These are phyloP conservation scores for Ectobius pallidus DNA, from an alignment of 2,888 invertebrate genomes.

Conservation along the genomic window DNA sequence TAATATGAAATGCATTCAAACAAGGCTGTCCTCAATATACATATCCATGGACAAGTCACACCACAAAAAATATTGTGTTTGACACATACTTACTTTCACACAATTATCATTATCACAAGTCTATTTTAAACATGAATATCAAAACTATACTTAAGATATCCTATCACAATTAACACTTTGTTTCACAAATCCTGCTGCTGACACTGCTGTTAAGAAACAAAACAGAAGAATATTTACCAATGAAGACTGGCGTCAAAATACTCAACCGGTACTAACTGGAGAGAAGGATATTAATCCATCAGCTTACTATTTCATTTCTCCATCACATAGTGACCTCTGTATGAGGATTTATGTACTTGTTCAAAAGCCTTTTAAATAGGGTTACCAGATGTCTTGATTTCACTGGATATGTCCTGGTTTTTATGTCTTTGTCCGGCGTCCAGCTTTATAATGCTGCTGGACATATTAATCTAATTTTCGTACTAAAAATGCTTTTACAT, in stretches of 20 bases:
- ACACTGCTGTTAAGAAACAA: not conserved
- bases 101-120: not conserved
- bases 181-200: not conserved
- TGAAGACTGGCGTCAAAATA: not conserved
- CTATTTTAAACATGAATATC: slow-evolving; percentile 8
- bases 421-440: too few relatives aligned
- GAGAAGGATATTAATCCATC: not conserved
- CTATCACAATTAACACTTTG: not conserved
- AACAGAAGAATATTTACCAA: not conserved
- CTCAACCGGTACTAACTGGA: not conserved
- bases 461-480: too few relatives aligned
- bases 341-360: not conserved
- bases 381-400: too few relatives aligned
- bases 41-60: not conserved
- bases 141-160: not conserved
- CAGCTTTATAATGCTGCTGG: too few relatives aligned
- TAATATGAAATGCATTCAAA: slow-evolving; percentile 11
- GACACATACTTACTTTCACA: not conserved
- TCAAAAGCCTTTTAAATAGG: not conserved
- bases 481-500: too few relatives aligned
- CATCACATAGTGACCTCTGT: not conserved
- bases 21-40: not conserved
- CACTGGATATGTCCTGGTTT: too few relatives aligned
- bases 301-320: not conserved
- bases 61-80: not conserved